Base-by-base conservation (phyloP, 2,888 invertebrate species). In the Pammene aurita region DNA sequence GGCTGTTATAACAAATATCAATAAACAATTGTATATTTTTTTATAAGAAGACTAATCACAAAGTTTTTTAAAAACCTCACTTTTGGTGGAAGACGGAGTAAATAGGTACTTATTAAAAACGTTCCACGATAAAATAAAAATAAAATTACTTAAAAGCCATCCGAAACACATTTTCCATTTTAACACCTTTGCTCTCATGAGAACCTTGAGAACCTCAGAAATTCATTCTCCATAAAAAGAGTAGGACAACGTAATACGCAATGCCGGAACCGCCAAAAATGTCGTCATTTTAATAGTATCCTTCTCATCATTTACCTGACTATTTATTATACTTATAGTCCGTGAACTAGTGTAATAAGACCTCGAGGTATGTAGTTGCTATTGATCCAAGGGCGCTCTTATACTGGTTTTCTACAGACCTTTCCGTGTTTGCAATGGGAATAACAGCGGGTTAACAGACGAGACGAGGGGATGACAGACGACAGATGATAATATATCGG, bases 391-490 rank as follows among this genome's bases (percentile, higher is more conserved):
- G 10, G 16, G 16, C 7, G 10, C 48, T 16, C 10, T 38, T 38
- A 48, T 10, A 48, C 16, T 48, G 16, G 16, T 18, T 48, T 16
- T 2, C 48, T 48, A 7, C 9, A 48, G 38, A 6, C 7, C 38
- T 5, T 38, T 38, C 38, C 38, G 26, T 4, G 26, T 26, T n/a
- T 26, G 18, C 26, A 16, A 14, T 9, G 1, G 18, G 10, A 50
- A 34, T n/a, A 4, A 34, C n/a, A 54, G 11, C 10, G 11, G 13
- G 50, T 5, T 52, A 11, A 60, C 60, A 48, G 26, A 60, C 11
- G 14, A 48, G 48, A 61, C 38, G 35, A 61, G 60, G 35, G 35
- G 48, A 26, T 35, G 60, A 61, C 48, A 46, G 11, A 14, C 35
- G 34, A 44, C 2, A 34, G 26, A 54, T 34, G 34, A 54, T 46